Evolutionary conservation across 2,797 vertebrate genomes (phyloP), one percentile per base, ranked within the genome.

Genomic region (Phalloptychus januarius): DNA sequence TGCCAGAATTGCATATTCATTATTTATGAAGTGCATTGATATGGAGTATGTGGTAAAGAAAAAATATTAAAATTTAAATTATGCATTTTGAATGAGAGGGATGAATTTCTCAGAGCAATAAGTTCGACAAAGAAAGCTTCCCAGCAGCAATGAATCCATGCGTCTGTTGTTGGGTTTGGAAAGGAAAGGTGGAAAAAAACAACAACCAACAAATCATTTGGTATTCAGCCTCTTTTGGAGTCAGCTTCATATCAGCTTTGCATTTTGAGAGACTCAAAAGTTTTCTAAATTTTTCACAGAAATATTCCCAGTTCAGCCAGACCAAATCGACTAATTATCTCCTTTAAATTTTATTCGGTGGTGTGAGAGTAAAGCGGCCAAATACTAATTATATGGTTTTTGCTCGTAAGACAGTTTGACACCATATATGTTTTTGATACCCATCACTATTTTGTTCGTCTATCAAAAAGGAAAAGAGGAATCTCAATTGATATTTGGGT

Each of bases 41-140:
- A 52, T 52, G 56, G 31, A 69, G 20, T 7, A 23, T 40, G 67
- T 54, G 25, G 15, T n/a, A 63, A 38, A n/a, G n/a, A n/a, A 79
- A 77, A 74, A 65, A 13, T 61, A 70, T 28, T 77, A 31, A 46
- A 31, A 63, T 79, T 45, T 77, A 16, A 79, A 80, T 78, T 45
- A 83, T 77, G 0, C 31, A 84, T 82, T 54, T 69, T 7, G 15
- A 46, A 23, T 45, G 11, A 38, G 15, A 50, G 10, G 31, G 18
- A 5, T 38, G 31, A 48, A 11, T 72, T 3, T 76, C 36, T 38
- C 15, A 45, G 7, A 38, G 61, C 65, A 81, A 48, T 3, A 71
- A 11, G 1, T 0, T 2, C 2, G n/a, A 0, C 61, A 58, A 63
- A 58, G 28, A 58, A 40, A 38, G 16, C 10, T 77, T 72, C 48